Percentiles rank a stretch among this genome's conserved stretches.
phyloP scores from a whole-genome alignment of 2,797 vertebrate species.

The Chaetodon trifasciatus region DNA sequence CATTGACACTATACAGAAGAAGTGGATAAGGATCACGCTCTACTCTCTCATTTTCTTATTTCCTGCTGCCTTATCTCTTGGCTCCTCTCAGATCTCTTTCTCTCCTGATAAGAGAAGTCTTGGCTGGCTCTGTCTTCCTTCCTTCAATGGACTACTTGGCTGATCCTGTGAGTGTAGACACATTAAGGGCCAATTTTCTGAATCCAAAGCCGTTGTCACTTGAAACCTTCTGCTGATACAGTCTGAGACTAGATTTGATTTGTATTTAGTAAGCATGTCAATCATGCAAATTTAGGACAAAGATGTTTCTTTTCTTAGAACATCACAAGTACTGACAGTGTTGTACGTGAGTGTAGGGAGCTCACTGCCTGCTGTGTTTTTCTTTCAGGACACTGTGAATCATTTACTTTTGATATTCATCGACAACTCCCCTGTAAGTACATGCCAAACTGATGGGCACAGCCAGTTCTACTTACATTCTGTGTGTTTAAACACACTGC shows the following conservation, averaged over 20 bases:
- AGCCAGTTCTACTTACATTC: neutral
- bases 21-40: conserved; percentile 32
- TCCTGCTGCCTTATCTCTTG: conserved; percentile 54
- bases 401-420: conserved; percentile 96
- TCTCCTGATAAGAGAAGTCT: conserved; percentile 95
- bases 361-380: conserved; percentile 8
- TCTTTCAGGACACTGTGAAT: conserved; percentile 94
- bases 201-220: conserved; percentile 10
- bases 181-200: conserved; percentile 31
- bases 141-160: conserved; percentile 98
- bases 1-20: neutral
- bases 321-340: neutral
- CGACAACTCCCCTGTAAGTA: conserved; percentile 95
- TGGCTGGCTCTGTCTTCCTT: conserved; percentile 97
- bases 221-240: neutral
- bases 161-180: conserved; percentile 92
- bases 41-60: conserved; percentile 52
- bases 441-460: neutral
- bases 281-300: neutral
- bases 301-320: neutral
- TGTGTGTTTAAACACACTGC: conserved; percentile 7
- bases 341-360: neutral
- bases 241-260: neutral
- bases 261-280: conserved; percentile 2
- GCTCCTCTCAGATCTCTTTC: conserved; percentile 89